Evolutionary conservation across 2,113 vertebrate genomes (phyloP), one percentile per base, ranked within the genome.

Genomic region (Herpailurus yagouaroundi): DNA sequence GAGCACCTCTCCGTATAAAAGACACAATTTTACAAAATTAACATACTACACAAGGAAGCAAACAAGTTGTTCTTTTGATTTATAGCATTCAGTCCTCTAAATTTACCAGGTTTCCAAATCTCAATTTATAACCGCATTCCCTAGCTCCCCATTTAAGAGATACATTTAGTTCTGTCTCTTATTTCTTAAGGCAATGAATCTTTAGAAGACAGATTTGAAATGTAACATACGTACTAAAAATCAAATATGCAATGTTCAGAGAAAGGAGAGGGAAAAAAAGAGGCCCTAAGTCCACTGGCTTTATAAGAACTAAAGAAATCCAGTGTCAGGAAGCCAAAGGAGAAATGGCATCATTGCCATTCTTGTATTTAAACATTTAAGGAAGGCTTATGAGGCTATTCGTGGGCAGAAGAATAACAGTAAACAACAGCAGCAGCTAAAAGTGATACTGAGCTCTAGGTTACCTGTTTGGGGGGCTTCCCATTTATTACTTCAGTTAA

Each of bases 1-100:
- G 73, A 71, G 48, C 33, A 71, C 57, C 89, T 83, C 15, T 73
- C 74, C 74, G 15, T 66, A 89, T 57, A 73, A 95, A 91, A 89
- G 89, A 84, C 31, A 86, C 48, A 76, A 81, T n/a, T 94, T 96
- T 63, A 80, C 55, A 63, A 80, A 95, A 73, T 68, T 80, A 89
- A 83, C 63, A 81, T 0, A 69, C 36, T 60, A 83, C 18, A 86
- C 36, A 69, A 19, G 81, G 33, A 82, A 83, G 33, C 60, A 92
- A 94, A 92, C 73, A 87, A 69, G n/a, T 69, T 50, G 48, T 87
- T 92, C 60, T 94, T 77, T 60, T 87, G 38, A 93, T 69, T 36
- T 89, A 80, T 9, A 89, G 10, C 19, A 80, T 13, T 27, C 69
- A 81, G 41, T 83, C 48, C 45, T 89, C 69, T 76, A 76, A 93